Base-by-base conservation (phyloP, 1,140 invertebrate genomes). In the Drosophila oshimai region DNA sequence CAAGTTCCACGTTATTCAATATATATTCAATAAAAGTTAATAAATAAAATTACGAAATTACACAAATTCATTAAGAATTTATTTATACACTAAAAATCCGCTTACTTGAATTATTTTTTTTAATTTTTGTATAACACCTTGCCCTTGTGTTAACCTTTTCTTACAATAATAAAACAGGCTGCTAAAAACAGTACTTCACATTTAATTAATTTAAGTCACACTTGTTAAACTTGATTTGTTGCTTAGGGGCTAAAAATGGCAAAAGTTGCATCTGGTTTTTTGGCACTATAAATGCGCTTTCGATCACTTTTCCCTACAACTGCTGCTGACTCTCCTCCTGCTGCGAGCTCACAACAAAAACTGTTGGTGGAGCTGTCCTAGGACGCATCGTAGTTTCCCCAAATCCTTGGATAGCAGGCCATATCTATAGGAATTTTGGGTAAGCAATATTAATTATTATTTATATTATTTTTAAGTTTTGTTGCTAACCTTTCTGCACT, bases 301-400 rank as follows among this genome's bases (percentile, higher is more conserved):
- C 6, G 28, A 37, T 50, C 57, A 62, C 22, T 37, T 22, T 12
- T 37, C n/a, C 4, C 2, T 6, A 22, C n/a, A 58, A 10, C 10
- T 12, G n/a, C n/a, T n/a, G 10, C n/a, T n/a, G 28, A 7, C 4
- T 26, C 20, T 20, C 44, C 20, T 26, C 34, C 6, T 44, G 28
- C 4, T 33, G 10, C 1, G 57, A 6, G 6, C 37, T 53, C 36
- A 87, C 39, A 24, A 65, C n/a, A 33, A 81, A 87, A 6, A 87
- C 55, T 1, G 50, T 49, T 6, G 81, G 45, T 4, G 81, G 81
- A 6, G 81, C 81, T n/a, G 83, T 87, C 9, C 37, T 31, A 0
- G 81, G 81, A 6, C 81, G 64, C 3, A 13, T 34, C 6, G 44
- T 24, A 0, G 29, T 9, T 10, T 31, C 45, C 13, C 50, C 39